These are phyloP conservation scores for Melanerpes aurifrons DNA, from an alignment of 2,113 vertebrate species.

Conservation along the genomic window DNA sequence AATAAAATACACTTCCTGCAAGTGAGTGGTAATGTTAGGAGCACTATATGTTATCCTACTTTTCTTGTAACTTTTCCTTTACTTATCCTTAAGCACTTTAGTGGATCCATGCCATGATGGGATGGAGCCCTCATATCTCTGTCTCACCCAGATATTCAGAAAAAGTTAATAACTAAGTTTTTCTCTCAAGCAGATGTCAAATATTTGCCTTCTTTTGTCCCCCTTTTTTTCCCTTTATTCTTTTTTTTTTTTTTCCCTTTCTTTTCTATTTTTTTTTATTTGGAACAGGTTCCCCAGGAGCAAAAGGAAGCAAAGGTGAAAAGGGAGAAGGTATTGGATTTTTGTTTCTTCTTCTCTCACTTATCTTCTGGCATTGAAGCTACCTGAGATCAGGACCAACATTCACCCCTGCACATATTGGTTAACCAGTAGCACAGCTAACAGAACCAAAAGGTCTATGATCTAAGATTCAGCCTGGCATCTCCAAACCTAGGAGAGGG, in stretches of 20 bases:
- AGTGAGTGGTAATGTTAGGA: not conserved
- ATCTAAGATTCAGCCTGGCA: not conserved
- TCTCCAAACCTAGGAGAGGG: not conserved
- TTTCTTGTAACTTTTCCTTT: not conserved
- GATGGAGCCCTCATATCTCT: not conserved
- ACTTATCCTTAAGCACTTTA: not conserved
- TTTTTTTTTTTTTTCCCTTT: not conserved
- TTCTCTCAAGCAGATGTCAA: not conserved
- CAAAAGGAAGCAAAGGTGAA: constrained; percentile 60
- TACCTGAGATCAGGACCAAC: not conserved
- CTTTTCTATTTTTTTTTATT: constrained; percentile 3
- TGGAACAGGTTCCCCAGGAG: constrained; percentile 38
- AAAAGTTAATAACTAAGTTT: not conserved
- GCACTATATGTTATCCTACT: not conserved
- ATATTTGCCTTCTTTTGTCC: constrained; percentile 6
- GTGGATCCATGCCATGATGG: not conserved
- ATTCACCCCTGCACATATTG: fast-evolving
- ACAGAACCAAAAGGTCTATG: fast-evolving
- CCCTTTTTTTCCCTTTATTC: not conserved
- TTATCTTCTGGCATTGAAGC: not conserved
- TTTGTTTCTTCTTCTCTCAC: not conserved
- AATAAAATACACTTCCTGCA: not conserved
- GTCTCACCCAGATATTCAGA: not conserved
- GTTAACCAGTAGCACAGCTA: not conserved
- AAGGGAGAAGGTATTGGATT: constrained; percentile 55